Evolutionary conservation across 2,797 vertebrate species (phyloP).

Genomic region (Megaceryle alcyon): DNA sequence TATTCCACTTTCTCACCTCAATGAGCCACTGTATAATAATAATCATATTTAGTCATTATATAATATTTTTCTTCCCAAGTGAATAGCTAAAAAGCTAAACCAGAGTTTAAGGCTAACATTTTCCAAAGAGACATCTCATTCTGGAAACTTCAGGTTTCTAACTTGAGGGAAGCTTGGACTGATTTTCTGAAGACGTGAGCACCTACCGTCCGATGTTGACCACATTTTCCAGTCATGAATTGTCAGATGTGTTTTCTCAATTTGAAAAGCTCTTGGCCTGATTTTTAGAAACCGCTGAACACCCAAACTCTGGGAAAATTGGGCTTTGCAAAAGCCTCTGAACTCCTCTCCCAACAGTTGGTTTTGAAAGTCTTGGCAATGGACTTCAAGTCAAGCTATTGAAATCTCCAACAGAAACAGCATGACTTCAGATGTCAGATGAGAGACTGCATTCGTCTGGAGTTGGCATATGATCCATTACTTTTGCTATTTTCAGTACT

Average conservation of each 20-base stretch:
- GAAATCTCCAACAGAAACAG: slow-evolving; percentile 22
- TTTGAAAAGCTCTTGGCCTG: slow-evolving; percentile 4
- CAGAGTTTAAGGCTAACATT: slow-evolving; percentile 32
- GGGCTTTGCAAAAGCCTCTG: neutral
- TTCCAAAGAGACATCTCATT: slow-evolving; percentile 27
- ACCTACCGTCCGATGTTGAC: slow-evolving; percentile 40
- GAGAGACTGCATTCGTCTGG: neutral
- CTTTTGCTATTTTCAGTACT: neutral
- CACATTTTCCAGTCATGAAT: slow-evolving; percentile 55
- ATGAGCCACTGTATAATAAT: neutral
- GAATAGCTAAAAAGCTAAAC: slow-evolving; percentile 32
- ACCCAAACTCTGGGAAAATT: neutral
- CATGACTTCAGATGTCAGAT: neutral
- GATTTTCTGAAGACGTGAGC: slow-evolving; percentile 61
- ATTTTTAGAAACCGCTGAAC: slow-evolving; percentile 27
- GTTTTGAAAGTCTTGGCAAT: slow-evolving; percentile 27
- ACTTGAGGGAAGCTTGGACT: slow-evolving; percentile 31
- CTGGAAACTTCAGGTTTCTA: slow-evolving; percentile 44
- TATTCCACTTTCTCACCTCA: slow-evolving; percentile 4
- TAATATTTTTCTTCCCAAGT: slow-evolving; percentile 11
- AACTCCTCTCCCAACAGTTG: neutral
- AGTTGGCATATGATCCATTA: neutral
- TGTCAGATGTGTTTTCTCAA: slow-evolving; percentile 54
- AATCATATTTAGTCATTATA: slow-evolving; percentile 20
- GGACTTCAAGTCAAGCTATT: neutral